Evolutionary conservation across 2,888 invertebrate species (phyloP).

Genomic region (Drosophila prolongata): DNA sequence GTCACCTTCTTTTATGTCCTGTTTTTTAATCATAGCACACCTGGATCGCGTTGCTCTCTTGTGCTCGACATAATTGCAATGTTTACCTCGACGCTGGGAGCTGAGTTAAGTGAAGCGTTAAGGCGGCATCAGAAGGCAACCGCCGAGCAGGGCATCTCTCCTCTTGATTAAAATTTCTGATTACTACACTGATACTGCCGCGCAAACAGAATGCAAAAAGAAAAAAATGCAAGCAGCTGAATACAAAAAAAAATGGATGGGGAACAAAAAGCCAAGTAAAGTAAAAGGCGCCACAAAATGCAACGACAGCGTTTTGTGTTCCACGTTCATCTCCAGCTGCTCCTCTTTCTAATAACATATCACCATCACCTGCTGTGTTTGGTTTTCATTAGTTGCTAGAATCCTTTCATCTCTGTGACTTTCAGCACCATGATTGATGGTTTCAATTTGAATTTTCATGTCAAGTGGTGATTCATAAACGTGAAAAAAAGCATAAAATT

Average conservation of each 20-base stretch:
- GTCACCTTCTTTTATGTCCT: slow-evolving; percentile 18
- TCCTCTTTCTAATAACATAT: slow-evolving; percentile 70
- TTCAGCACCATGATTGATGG: slow-evolving; percentile 70
- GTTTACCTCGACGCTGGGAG: slow-evolving; percentile 64
- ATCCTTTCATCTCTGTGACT: slow-evolving; percentile 29
- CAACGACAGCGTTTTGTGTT: slow-evolving; percentile 74
- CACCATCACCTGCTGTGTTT: slow-evolving; percentile 60
- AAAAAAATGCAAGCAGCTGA: slow-evolving; percentile 25
- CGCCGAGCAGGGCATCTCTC: slow-evolving; percentile 29
- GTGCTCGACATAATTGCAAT: slow-evolving; percentile 72
- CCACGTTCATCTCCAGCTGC: slow-evolving; percentile 32
- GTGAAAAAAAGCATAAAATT: slow-evolving; percentile 16
- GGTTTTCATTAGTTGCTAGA: slow-evolving; percentile 70
- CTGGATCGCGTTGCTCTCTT: slow-evolving; percentile 51
- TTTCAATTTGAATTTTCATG: slow-evolving; percentile 81
- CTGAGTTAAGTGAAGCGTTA: slow-evolving; percentile 73
- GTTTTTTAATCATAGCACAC: slow-evolving; percentile 66
- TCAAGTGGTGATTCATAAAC: slow-evolving; percentile 64
- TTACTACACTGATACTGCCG: slow-evolving; percentile 71
- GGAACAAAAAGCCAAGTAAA: slow-evolving; percentile 39
- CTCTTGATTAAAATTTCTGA: slow-evolving; percentile 79
- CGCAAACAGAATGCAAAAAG: slow-evolving; percentile 59
- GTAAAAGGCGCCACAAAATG: slow-evolving; percentile 74
- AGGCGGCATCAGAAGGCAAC: slow-evolving; percentile 52
- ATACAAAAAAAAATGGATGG: slow-evolving; percentile 26